Base-by-base conservation (phyloP, 2,797 vertebrate genomes). In the Liparis tanakae region DNA sequence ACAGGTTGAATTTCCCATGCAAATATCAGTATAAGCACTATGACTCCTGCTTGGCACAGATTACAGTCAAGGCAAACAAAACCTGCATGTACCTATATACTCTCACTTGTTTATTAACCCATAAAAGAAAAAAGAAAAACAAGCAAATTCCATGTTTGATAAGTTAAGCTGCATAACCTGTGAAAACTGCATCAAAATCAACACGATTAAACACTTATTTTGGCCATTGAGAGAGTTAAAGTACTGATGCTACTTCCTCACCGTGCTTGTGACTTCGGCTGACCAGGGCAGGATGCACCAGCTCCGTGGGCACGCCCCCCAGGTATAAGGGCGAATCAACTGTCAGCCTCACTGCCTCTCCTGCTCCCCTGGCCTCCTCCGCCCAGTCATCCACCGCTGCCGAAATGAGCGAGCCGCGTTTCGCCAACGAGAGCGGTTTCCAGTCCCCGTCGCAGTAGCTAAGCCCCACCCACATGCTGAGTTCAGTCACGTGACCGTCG, bases 361-460 rank as follows among this genome's bases (percentile, higher is more conserved):
- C 75, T 4, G 79, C 82, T 86, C 0, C 89, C 60, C 0, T 68
- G 9, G 65, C 77, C 43, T 82, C 90, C 69, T 97, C 95, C 22
- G 74, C 84, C 83, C 94, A 87, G 30, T 94, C 94, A 76, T 95
- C 91, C 81, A 97, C 76, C 2, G 78, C 85, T 13, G 94, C 94
- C 8, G 90, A 94, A 76, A 95, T 69, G 44, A 93, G 1, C 0
- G 86, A 82, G 53, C 94, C 94, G 17, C 86, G 93, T 85, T 95
- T 98, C 37, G 70, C 89, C 75, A 98, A 43, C 0, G 66, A 90
- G 46, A 96, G 86, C 43, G 87, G 85, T 71, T 97, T 98, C 98
- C 97, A 98, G 53, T 92, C 91, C 34, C 97, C 96, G 53, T 96
- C 93, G 22, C 97, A 97, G 20, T 97, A 98, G 65, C 95, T 95